Evolutionary conservation across 2,888 invertebrate species (phyloP), one percentile per base, ranked within the genome.

Genomic region (Blera fallax): DNA sequence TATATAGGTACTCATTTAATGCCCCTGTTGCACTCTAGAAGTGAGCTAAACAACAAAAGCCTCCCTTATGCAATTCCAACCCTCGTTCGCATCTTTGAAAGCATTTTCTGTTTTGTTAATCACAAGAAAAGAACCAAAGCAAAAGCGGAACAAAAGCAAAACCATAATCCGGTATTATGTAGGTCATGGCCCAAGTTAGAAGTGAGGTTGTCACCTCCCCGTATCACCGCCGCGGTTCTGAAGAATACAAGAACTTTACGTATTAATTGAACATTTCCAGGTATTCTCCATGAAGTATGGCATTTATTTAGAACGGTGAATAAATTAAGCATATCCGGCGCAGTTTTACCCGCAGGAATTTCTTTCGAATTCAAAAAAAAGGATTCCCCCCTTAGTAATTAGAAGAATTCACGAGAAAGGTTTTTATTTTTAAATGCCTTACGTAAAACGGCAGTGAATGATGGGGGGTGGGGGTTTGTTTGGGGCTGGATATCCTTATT

Each of bases 171-270:
- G 48, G 34, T n/a, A n/a, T 18, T 72, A 58, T 72, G 54, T 72
- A 58, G 79, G 79, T 65, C 72, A 79, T 24, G 79, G 79, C 48
- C 56, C 29, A 16, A 56, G 56, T n/a, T 29, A 21, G 24, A 62
- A 70, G 60, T 40, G 16, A 18, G 29, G 29, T 27, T 56, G 48
- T 24, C 14, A 27, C 40, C 34, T 11, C 21, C 60, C 34, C 37
- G n/a, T n/a, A n/a, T 24, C 1, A 21, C 5, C 4, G 1, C 48
- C 14, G 16, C 0, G 18, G 8, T 14, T 4, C 14, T 3, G 40
- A 40, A 24, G 27, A 21, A 21, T 40, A 40, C 14, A 24, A 24
- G 27, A 60, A 40, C 48, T 21, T 21, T 34, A 52, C 37, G 56
- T 32, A 43, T 43, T 69, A 45, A 69, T 69, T 69, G 56, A 56